phyloP scores from a whole-genome alignment of 2,888 invertebrate genomes.

The Caenorhabditis sp. region DNA sequence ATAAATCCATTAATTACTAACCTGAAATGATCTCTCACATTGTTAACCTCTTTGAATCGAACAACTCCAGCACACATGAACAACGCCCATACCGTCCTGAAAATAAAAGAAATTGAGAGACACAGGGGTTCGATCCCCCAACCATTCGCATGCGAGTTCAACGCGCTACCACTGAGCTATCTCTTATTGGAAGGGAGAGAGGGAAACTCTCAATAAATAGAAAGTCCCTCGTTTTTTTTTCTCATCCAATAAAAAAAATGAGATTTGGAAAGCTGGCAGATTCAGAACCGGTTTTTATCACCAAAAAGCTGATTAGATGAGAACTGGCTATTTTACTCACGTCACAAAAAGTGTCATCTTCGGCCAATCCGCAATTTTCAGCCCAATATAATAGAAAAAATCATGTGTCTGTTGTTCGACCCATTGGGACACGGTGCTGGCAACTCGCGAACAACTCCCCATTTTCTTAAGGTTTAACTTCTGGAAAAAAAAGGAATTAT shows the following conservation, averaged over 20 bases:
- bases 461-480: background rate
- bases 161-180: no score
- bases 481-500: background rate
- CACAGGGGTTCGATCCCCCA: no score
- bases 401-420: constrained; percentile 57
- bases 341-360: constrained; percentile 51
- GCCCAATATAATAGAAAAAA: constrained; percentile 59
- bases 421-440: constrained; percentile 32
- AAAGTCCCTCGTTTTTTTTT: no score
- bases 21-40: constrained; percentile 69
- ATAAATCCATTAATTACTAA: no score
- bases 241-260: no score
- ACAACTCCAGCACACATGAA: constrained; percentile 57
- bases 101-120: constrained; percentile 11
- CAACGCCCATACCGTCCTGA: constrained; percentile 57
- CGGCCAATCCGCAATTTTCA: constrained; percentile 59
- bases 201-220: no score
- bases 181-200: no score
- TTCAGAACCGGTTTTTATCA: constrained; percentile 5
- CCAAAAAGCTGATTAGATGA: background rate
- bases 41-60: constrained; percentile 69
- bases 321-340: constrained; percentile 34
- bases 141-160: no score
- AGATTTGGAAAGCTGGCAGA: background rate
- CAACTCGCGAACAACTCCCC: constrained; percentile 20